phyloP scores from a whole-genome alignment of 2,113 vertebrate species.

The Hydropotes inermis region DNA sequence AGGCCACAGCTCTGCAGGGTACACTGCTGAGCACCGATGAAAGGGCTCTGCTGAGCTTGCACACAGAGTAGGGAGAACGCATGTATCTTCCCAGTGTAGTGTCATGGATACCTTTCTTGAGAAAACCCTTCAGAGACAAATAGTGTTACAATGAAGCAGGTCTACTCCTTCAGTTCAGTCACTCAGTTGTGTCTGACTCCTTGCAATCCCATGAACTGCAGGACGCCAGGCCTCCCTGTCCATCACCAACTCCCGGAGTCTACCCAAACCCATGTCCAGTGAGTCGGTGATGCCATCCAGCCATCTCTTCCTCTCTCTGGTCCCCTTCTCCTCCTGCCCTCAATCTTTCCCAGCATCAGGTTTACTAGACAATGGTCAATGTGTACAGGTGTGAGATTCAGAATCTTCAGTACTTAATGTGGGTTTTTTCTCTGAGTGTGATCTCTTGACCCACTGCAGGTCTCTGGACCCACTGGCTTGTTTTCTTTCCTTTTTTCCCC shows the following conservation, averaged over 20 bases:
- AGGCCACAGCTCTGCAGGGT: rapidly evolving
- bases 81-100: neutral
- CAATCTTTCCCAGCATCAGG: neutral
- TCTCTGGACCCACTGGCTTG: neutral
- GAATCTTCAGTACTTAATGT: neutral
- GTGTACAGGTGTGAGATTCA: neutral
- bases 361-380: neutral
- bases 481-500: neutral
- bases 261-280: rapidly evolving
- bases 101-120: neutral
- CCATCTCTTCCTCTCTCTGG: neutral
- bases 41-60: neutral
- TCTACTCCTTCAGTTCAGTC: neutral
- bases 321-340: neutral
- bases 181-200: rapidly evolving
- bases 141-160: neutral
- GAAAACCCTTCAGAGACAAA: neutral
- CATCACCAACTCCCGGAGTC: neutral
- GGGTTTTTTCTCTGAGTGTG: neutral
- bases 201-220: neutral
- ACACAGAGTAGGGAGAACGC: neutral
- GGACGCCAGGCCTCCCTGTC: neutral
- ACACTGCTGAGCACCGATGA: neutral
- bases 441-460: neutral
- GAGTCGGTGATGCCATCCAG: neutral